A percentile compares a stretch with the other conserved stretches of the same genome.
phyloP scores from a whole-genome alignment of 2,888 invertebrate genomes.

The Cosmopolites sordidus region DNA sequence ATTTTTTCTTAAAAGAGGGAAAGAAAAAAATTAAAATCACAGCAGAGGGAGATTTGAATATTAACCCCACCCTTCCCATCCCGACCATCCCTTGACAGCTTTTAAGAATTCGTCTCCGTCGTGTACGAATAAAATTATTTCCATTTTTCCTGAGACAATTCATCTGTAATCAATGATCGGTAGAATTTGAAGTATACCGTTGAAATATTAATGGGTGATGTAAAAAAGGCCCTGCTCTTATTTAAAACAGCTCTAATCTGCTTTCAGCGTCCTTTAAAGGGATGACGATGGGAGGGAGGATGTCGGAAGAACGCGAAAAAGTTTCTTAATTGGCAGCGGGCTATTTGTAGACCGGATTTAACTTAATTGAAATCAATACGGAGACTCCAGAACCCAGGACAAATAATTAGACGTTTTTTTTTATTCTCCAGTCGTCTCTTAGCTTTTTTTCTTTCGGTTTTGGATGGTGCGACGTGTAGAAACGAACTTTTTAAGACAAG shows the following conservation, averaged over 20 bases:
- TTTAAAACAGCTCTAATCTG: conserved; percentile 25
- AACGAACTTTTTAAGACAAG: too few species aligned
- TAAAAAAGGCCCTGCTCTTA: conserved; percentile 29
- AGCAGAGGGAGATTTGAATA: too few species aligned
- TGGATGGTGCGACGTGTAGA: too few species aligned
- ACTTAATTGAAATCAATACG: conserved; percentile 25
- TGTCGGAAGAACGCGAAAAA: conserved; percentile 22
- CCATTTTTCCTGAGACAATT: conserved; percentile 34
- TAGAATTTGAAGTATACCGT: conserved; percentile 32
- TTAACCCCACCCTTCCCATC: too few species aligned
- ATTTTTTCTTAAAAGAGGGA: too few species aligned
- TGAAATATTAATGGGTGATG: conserved; percentile 37
- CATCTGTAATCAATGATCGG: conserved; percentile 35
- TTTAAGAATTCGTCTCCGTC: too few species aligned
- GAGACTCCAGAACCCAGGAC: background rate
- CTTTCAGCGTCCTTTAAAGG: conserved; percentile 4
- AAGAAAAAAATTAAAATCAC: too few species aligned
- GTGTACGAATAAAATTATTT: conserved; percentile 39
- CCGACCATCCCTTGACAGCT: too few species aligned
- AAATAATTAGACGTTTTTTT: background rate
- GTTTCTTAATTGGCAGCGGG: conserved; percentile 24
- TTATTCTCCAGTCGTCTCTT: background rate
- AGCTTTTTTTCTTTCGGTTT: too few species aligned
- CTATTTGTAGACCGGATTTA: conserved; percentile 15
- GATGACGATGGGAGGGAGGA: background rate